Percentiles rank a stretch among this genome's conserved stretches.
Conservation (phyloP, 2,888 invertebrate species). For the Pinctada fucata region DNA sequence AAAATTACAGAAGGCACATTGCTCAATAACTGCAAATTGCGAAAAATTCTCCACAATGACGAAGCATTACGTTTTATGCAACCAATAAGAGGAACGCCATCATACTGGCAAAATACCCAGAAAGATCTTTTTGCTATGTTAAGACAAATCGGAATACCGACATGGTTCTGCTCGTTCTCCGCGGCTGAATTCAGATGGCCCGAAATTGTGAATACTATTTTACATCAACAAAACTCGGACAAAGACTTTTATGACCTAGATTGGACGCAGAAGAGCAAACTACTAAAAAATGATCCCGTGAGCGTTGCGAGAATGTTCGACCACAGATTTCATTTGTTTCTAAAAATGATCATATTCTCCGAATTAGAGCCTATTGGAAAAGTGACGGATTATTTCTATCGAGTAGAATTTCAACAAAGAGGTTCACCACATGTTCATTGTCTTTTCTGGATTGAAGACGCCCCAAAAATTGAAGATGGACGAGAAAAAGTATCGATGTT, state of each 20-base stretch:
- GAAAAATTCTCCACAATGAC: conserved; percentile 17
- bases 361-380: conserved; percentile 8
- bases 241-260: conserved; percentile 17
- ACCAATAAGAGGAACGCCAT: conserved; percentile 30
- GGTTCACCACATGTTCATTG: too few species aligned
- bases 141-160: too few species aligned
- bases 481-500: too few species aligned
- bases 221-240: conserved; percentile 18
- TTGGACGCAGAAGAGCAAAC: conserved; percentile 30
- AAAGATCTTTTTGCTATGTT: too few species aligned
- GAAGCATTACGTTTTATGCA: conserved; percentile 21
- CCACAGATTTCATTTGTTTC: conserved; percentile 24
- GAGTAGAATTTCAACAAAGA: too few species aligned
- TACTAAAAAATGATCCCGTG: conserved; percentile 32
- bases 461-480: conserved; percentile 12
- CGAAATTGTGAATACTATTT: conserved; percentile 19
- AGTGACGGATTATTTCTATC: too few species aligned
- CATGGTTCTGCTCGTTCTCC: too few species aligned
- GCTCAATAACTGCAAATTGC: conserved; percentile 13
- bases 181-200: conserved; percentile 26
- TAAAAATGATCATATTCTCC: conserved; percentile 25
- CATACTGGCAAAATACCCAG: too few species aligned
- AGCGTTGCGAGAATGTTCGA: conserved; percentile 33
- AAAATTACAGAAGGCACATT: conserved; percentile 27
- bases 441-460: too few species aligned